phyloP scores from a whole-genome alignment of 1,140 invertebrate species.

The Aleiodes sp. region DNA sequence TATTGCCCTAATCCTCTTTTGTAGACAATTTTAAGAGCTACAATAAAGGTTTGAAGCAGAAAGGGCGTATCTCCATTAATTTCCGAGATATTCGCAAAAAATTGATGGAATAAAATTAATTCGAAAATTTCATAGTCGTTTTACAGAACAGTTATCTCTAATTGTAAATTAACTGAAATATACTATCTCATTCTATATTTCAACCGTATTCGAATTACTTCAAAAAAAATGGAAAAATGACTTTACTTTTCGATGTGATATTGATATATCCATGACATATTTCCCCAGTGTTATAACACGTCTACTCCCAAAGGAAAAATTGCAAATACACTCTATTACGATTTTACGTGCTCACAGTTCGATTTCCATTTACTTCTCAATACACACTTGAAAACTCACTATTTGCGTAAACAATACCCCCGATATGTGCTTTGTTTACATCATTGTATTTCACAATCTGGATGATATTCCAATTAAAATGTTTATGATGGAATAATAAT shows the following conservation, averaged over 20 bases:
- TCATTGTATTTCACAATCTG: too few relatives aligned
- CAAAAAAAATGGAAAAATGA: background rate
- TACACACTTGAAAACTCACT: background rate
- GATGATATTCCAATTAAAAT: too few relatives aligned
- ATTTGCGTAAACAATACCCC: background rate
- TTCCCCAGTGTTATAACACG: background rate
- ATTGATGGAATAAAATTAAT: too few relatives aligned
- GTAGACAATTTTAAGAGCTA: too few relatives aligned
- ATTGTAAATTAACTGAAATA: too few relatives aligned
- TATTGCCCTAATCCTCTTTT: too few relatives aligned
- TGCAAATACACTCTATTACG: background rate
- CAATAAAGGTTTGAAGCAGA: too few relatives aligned
- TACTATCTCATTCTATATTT: background rate
- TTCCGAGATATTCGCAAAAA: too few relatives aligned
- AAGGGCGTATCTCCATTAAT: too few relatives aligned
- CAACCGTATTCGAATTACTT: background rate
- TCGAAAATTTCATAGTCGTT: too few relatives aligned
- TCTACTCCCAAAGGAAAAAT: background rate
- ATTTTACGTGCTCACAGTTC: background rate
- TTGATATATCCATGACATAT: background rate
- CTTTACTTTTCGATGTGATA: background rate
- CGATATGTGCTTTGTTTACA: conserved; percentile 7
- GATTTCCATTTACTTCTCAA: background rate
- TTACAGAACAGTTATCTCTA: too few relatives aligned
- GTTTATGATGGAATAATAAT: too few relatives aligned